Conservation (phyloP, 2,888 invertebrate genomes). For the Urechis unicinctus region DNA sequence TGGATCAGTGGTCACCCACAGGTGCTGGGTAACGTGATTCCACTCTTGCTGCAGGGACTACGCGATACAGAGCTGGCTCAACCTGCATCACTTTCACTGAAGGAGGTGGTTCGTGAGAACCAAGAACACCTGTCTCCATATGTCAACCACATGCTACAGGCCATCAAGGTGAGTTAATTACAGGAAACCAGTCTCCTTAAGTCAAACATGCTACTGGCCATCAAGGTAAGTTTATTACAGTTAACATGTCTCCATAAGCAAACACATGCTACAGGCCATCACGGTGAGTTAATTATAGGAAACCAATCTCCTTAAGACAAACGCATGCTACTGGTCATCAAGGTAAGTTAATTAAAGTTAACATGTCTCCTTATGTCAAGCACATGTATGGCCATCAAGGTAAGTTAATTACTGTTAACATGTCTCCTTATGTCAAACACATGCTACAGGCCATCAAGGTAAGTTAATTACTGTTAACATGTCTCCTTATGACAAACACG, state of each 20-base stretch:
- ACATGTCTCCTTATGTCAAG: slow-evolving; percentile 67
- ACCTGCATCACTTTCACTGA: slow-evolving; percentile 78
- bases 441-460: slow-evolving; percentile 64
- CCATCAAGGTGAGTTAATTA: slow-evolving; percentile 53
- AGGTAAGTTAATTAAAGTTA: no score
- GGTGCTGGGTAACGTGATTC: slow-evolving; percentile 63
- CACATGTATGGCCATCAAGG: slow-evolving; percentile 65
- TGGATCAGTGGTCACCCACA: slow-evolving; percentile 73
- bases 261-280: slow-evolving; percentile 68
- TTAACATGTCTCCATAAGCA: slow-evolving; percentile 68
- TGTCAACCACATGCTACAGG: slow-evolving; percentile 68
- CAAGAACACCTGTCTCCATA: slow-evolving; percentile 64
- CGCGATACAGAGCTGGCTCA: slow-evolving; percentile 65
- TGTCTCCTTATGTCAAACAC: slow-evolving; percentile 70
- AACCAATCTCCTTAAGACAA: not conserved
- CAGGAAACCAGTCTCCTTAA: not conserved
- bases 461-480: not conserved
- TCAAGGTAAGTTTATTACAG: no score
- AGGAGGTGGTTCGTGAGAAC: slow-evolving; percentile 73
- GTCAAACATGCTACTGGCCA: no score
- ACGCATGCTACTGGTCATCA: no score
- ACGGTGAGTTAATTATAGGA: slow-evolving; percentile 29
- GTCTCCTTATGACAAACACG: not conserved
- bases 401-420: slow-evolving; percentile 41
- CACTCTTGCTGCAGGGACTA: slow-evolving; percentile 64